These are phyloP conservation scores for Diorhabda carinulata DNA, from an alignment of 1,140 invertebrate genomes.

Conservation along the genomic window DNA sequence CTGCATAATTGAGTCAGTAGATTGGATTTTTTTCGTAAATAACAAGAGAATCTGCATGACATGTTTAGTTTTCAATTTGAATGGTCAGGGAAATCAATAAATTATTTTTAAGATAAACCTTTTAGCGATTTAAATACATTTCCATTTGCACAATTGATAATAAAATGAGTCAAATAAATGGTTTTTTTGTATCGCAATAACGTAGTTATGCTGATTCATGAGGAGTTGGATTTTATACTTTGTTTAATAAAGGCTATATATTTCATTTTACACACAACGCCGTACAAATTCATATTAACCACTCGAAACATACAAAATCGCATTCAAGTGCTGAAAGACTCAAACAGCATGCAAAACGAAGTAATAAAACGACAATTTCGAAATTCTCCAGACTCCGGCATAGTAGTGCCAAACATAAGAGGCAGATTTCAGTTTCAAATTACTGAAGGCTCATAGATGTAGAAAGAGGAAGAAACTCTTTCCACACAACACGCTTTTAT, in stretches of 20 bases:
- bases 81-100: too few species aligned
- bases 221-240: too few species aligned
- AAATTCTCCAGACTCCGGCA: background rate
- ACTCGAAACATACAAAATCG: background rate
- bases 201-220: too few species aligned
- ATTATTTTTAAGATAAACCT: too few species aligned
- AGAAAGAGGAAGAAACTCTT: background rate
- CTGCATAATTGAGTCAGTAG: too few species aligned
- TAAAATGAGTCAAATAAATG: too few species aligned
- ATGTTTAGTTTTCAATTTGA: too few species aligned
- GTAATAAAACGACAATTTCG: slow-evolving; percentile 2
- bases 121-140: too few species aligned
- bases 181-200: too few species aligned
- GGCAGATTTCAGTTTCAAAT: background rate
- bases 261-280: slow-evolving; percentile 2
- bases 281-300: background rate
- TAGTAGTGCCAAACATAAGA: background rate
- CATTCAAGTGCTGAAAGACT: background rate
- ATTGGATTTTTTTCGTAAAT: too few species aligned
- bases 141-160: too few species aligned
- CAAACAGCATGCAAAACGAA: slow-evolving; percentile 2
- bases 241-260: background rate
- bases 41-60: too few species aligned
- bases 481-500: background rate
- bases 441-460: slow-evolving; percentile 2